These are phyloP conservation scores for Drosophila rhopaloa DNA, from an alignment of 1,140 invertebrate genomes.

Conservation along the genomic window DNA sequence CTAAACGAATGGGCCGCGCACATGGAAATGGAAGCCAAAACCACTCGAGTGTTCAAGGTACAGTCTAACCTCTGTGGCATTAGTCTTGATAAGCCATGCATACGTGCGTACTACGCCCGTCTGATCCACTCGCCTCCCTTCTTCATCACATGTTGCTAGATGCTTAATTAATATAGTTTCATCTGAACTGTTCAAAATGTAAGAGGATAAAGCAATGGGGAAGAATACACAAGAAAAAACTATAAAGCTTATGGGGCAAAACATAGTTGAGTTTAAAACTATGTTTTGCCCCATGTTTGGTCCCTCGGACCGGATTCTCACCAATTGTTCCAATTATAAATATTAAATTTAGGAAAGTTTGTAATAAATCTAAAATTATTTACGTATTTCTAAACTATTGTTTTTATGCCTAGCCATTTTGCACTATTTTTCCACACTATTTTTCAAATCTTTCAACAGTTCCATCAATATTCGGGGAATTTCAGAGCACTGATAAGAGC, in stretches of 20 bases:
- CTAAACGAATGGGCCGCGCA: slow-evolving; percentile 31
- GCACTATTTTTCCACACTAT: neutral
- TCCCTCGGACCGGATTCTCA: neutral
- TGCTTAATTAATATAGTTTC: slow-evolving; percentile 67
- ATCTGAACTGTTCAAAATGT: slow-evolving; percentile 41
- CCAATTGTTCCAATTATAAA: no score
- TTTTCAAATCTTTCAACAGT: slow-evolving; percentile 20
- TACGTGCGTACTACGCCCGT: slow-evolving; percentile 24
- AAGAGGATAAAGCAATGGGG: slow-evolving; percentile 16
- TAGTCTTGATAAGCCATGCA: slow-evolving; percentile 35
- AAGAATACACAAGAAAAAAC: slow-evolving; percentile 8
- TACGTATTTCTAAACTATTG: neutral
- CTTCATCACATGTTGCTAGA: slow-evolving; percentile 33
- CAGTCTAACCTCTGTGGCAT: slow-evolving; percentile 42
- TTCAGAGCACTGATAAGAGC: slow-evolving; percentile 21
- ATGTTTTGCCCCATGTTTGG: neutral
- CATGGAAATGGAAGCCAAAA: slow-evolving; percentile 35
- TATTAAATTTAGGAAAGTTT: no score
- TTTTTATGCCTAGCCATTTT: neutral
- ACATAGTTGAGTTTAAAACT: no score
- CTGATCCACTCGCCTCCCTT: neutral
- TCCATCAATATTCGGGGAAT: slow-evolving; percentile 32
- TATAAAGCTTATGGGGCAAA: no score
- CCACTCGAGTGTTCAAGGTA: slow-evolving; percentile 48
- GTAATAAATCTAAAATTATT: neutral